phyloP scores from a whole-genome alignment of 2,797 vertebrate species.

The Urophycis tenuis region DNA sequence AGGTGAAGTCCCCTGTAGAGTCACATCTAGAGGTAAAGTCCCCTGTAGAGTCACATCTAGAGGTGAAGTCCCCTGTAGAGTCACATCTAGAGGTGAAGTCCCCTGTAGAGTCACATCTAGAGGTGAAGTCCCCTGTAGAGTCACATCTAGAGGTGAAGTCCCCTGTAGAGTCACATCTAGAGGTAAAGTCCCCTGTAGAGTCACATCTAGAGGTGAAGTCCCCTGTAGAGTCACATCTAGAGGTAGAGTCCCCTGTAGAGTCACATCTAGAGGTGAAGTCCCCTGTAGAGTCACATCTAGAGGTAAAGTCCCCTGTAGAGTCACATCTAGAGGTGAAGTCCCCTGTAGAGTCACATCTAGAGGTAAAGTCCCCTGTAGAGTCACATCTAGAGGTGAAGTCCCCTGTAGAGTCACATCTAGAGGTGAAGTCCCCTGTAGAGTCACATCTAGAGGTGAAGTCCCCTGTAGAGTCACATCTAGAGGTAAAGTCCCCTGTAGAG shows the following conservation, averaged over 20 bases:
- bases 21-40: no score
- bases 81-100: no score
- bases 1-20: no score
- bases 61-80: no score
- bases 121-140: no score
- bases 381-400: background rate
- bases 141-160: no score
- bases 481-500: no score
- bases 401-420: background rate
- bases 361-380: background rate
- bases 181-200: background rate
- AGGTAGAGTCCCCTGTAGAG: background rate
- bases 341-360: background rate
- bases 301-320: background rate
- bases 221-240: background rate
- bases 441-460: background rate
- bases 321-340: background rate
- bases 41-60: no score
- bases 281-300: slow-evolving; percentile 44
- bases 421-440: slow-evolving; percentile 1
- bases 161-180: no score
- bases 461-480: background rate
- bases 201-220: no score
- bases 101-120: background rate
- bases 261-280: background rate